Conservation (phyloP, 35 echinoderm and acorn worm species). For the Apostichopus parvimensis region DNA sequence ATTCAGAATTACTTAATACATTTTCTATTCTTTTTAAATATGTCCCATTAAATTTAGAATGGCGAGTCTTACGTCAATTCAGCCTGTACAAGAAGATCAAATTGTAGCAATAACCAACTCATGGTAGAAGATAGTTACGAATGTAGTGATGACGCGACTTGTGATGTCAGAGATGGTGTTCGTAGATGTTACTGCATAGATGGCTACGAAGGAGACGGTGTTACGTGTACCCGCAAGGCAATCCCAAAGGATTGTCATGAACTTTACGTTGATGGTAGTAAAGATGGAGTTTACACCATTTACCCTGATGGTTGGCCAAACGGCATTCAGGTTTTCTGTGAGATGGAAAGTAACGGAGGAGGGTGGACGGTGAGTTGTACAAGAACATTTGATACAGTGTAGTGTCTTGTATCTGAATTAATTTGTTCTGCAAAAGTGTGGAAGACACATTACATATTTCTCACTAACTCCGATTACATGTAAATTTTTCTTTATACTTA, state of each 20-base stretch:
- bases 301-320: not conserved
- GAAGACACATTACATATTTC: too few species aligned
- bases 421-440: too few species aligned
- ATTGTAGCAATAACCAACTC: not conserved
- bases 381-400: not conserved
- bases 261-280: not conserved
- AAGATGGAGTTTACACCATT: not conserved
- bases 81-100: conserved; percentile 1
- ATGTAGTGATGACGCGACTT: not conserved
- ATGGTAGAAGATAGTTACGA: not conserved
- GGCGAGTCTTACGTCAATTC: not conserved
- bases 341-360: not conserved
- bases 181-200: not conserved
- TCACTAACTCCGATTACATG: too few species aligned
- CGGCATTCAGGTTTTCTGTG: not conserved
- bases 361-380: not conserved
- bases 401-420: too few species aligned
- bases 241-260: not conserved
- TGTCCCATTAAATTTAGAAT: not conserved
- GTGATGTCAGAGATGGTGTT: not conserved
- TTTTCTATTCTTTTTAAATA: too few species aligned
- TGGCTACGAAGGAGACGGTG: not conserved
- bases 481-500: too few species aligned
- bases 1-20: too few species aligned
- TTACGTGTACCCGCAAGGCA: not conserved